phyloP scores from a whole-genome alignment of 2,113 vertebrate genomes.

The Lathamus discolor region DNA sequence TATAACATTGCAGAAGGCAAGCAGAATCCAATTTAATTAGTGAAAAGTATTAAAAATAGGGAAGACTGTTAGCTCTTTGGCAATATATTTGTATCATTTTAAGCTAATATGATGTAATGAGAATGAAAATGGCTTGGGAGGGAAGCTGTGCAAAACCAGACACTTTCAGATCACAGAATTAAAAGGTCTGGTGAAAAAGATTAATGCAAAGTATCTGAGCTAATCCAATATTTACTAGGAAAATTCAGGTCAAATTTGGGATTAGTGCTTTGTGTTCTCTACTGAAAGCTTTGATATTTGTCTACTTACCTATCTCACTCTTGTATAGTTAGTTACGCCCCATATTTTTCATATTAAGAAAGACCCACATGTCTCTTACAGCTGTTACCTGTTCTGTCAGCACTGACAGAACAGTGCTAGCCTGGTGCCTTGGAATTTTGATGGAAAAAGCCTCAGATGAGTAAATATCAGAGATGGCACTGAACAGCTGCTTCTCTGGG shows the following conservation, averaged over 20 bases:
- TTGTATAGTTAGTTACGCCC: not conserved
- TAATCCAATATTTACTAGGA: slow-evolving; percentile 30
- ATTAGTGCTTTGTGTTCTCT: slow-evolving; percentile 16
- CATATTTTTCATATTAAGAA: not conserved
- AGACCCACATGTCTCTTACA: not conserved
- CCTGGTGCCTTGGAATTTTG: not conserved
- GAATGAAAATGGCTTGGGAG: not conserved
- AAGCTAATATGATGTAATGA: not conserved
- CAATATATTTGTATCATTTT: not conserved
- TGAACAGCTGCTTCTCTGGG: not conserved
- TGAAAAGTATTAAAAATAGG: not conserved
- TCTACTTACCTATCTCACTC: not conserved
- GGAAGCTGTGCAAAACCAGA: not conserved
- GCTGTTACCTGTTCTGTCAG: not conserved
- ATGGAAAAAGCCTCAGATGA: not conserved
- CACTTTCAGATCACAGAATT: not conserved
- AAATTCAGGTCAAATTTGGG: slow-evolving; percentile 52
- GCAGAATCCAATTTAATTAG: not conserved
- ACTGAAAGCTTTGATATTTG: slow-evolving; percentile 25
- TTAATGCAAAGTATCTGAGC: slow-evolving; percentile 26
- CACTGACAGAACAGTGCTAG: not conserved
- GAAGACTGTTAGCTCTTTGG: not conserved
- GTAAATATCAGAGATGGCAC: not conserved
- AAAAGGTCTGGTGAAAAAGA: slow-evolving; percentile 26
- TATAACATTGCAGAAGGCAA: not conserved